Evolutionary conservation across 2,888 invertebrate genomes (phyloP).

Genomic region (Pristionchus japonicus): DNA sequence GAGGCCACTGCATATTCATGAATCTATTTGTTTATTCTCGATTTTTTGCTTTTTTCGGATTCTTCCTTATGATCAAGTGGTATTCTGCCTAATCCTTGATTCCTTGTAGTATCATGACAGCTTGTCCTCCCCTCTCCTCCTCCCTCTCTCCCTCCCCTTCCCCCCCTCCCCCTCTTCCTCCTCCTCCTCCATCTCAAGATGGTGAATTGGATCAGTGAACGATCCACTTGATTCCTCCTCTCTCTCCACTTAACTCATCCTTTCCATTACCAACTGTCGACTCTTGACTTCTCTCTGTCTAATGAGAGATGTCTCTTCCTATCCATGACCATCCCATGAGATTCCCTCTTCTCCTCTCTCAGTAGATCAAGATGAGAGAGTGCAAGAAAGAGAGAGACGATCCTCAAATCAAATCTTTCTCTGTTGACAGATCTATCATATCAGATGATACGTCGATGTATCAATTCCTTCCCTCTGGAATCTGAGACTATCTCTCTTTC

Average conservation of each 20-base stretch:
- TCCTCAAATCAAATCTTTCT: not conserved
- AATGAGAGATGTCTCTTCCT: not conserved
- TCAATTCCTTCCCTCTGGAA: not conserved
- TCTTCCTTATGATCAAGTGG: no score
- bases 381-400: not conserved
- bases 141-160: no score
- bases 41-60: no score
- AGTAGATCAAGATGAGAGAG: slow-evolving; percentile 1
- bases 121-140: no score
- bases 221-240: not conserved
- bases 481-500: not conserved
- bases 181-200: not conserved
- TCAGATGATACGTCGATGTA: slow-evolving; percentile 4
- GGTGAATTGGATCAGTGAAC: not conserved
- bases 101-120: no score
- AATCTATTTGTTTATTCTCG: no score
- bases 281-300: slow-evolving; percentile 25
- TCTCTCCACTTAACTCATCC: slow-evolving; percentile 21
- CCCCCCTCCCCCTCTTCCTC: not conserved
- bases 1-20: no score
- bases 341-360: not conserved
- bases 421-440: slow-evolving; percentile 24
- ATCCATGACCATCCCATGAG: slow-evolving; percentile 12
- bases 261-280: slow-evolving; percentile 36
- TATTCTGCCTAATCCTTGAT: no score